Base-by-base conservation (phyloP, 2,888 invertebrate genomes). In the Rotaria macrura region DNA sequence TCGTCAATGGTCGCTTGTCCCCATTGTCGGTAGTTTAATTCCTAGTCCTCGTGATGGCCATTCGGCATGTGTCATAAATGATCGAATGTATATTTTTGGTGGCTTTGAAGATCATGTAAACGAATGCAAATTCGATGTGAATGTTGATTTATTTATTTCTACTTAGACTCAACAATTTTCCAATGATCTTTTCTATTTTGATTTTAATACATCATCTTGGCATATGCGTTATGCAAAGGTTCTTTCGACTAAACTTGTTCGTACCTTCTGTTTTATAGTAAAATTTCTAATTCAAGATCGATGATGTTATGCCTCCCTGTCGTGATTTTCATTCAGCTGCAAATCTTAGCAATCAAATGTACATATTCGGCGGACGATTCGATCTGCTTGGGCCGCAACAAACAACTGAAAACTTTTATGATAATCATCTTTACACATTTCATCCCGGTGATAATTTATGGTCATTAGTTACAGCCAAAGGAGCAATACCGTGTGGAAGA, bases 1-100 rank as follows among this genome's bases (percentile, higher is more conserved):
- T 12, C 87, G 88, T 40, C 86, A 87, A 49, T 92, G 92, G 92
- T 88, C 88, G 14, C 87, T 88, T 52, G 89, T 91, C 25, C 85
- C 86, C 25, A 89, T 90, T 12, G 87, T 92, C 3, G 96, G 96
- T 0, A 91, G 91, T 84, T n/a, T 43, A n/a, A 91, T 94, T 49
- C 96, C 96, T 0, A 93, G 93, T 86, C 94, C 95, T 0, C 93
- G 96, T 88, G 96, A 97, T 91, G 97, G 96, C 0, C 96, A 97
- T 90, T 94, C 95, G 0, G 95, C 96, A 2, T 95, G 95, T 89
- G 92, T 95, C 1, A 94, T 95, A 88, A 92, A 92, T 85, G 93
- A 94, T 88, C 93, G 92, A 89, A 96, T 96, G 95, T 95, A 94
- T 89, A 93, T 96, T 87, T 96, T 95, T 92, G 96, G 95, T 49